Evolutionary conservation across 2,113 vertebrate genomes (phyloP), one percentile per base, ranked within the genome.

Genomic region (Pelecanoides urinatrix): DNA sequence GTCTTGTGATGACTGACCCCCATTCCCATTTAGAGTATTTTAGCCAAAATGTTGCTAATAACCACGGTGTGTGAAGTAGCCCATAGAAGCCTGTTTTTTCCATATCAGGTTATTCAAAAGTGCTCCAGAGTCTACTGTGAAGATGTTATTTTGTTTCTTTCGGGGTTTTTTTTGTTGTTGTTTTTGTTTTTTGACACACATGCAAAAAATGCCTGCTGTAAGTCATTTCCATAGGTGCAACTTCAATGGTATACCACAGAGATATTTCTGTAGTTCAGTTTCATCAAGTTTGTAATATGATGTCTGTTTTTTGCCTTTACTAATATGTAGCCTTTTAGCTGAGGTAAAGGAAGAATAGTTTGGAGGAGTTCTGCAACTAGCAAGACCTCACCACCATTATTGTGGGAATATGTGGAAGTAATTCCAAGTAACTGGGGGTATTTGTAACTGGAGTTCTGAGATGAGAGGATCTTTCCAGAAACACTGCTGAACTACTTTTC

Each of bases 131-230:
- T 63, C 36, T 45, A 4, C 52, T 15, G 65, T 65, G 27, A 71
- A 77, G 52, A 76, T 23, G 29, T 68, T 50, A 20, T 40, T 77
- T 55, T 70, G 16, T 26, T 15, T 71, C 16, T 40, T 6, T 19
- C 84, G 8, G 6, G 7, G 16, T 44, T 44, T 23, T 7, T 12
- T 20, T 62, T n/a, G n/a, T n/a, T n/a, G n/a, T n/a, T n/a, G n/a
- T n/a, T n/a, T n/a, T n/a, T n/a, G n/a, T n/a, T n/a, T 74, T 55
- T 75, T 44, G 18, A n/a, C 22, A 17, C 0, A 0, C 32, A 11
- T 19, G 32, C 29, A 72, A 52, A 93, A 71, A 65, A 32, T n/a
- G 11, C 40, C 27, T 75, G 18, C 72, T 76, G 20, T 59, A 47
- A 11, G 12, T 82, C n/a, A 7, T 88, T 72, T 55, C n/a, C 6